These are phyloP conservation scores for Bucco capensis DNA, from an alignment of 2,113 vertebrate genomes.

Conservation along the genomic window DNA sequence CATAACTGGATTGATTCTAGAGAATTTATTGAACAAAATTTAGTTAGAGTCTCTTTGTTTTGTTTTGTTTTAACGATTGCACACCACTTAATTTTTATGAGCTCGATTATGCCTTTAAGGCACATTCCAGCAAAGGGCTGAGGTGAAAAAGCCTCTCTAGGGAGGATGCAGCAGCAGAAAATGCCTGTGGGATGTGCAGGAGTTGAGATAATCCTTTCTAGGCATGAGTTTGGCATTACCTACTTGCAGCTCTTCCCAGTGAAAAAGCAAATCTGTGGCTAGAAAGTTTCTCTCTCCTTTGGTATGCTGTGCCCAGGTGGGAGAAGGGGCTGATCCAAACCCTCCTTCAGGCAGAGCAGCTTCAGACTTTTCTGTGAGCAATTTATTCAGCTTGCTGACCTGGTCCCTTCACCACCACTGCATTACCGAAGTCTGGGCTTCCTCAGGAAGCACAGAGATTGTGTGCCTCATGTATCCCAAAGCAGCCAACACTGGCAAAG, in stretches of 20 bases:
- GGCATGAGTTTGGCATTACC: conserved; percentile 1
- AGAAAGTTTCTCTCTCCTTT: background rate
- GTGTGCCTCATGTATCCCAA: too few relatives aligned
- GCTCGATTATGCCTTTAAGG: conserved; percentile 42
- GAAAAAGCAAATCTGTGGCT: background rate
- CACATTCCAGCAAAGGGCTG: conserved; percentile 40
- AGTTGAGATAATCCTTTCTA: conserved; percentile 43
- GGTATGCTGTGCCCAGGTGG: background rate
- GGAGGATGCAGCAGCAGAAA: conserved; percentile 35
- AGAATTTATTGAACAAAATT: conserved; percentile 50
- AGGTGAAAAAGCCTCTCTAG: conserved; percentile 46
- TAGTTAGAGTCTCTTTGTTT: conserved; percentile 11
- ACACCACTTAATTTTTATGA: conserved; percentile 58
- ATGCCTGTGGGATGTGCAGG: conserved; percentile 28
- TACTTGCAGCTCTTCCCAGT: background rate
- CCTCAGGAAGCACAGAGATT: background rate
- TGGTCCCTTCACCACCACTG: background rate
- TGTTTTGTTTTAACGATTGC: background rate
- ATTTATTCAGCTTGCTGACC: background rate
- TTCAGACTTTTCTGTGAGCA: background rate
- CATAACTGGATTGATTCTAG: conserved; percentile 34
- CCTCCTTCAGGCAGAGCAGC: background rate
- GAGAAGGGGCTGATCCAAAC: background rate
- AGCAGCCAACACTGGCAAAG: background rate
- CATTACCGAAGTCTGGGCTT: background rate